Percentiles rank a stretch among this genome's conserved stretches.
Evolutionary conservation across 2,113 vertebrate species (phyloP).

Genomic region (Sphaerodactylus townsendi): DNA sequence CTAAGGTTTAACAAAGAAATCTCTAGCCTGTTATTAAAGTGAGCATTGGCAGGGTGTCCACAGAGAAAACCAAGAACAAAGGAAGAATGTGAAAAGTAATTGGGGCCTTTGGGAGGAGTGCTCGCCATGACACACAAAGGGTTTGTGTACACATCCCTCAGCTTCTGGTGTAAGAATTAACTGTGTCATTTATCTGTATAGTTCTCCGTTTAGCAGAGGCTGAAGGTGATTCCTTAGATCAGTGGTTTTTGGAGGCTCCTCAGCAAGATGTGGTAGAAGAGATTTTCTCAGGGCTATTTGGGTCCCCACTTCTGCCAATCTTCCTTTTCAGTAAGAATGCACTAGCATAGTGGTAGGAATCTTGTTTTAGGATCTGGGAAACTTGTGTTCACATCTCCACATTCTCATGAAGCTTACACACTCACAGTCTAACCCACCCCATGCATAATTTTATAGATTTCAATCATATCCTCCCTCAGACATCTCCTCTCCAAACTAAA

Average conservation of each 20-base stretch:
- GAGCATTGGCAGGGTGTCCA: conserved; percentile 19
- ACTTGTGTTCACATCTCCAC: too few relatives aligned
- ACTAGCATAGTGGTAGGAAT: too few relatives aligned
- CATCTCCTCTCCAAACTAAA: too few relatives aligned
- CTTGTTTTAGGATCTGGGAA: too few relatives aligned
- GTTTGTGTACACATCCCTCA: not conserved
- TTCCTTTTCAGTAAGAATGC: too few relatives aligned
- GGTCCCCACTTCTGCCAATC: not conserved
- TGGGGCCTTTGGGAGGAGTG: not conserved
- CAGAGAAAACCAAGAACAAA: not conserved
- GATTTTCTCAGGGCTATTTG: too few relatives aligned
- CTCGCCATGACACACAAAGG: conserved; percentile 11
- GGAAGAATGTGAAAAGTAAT: not conserved
- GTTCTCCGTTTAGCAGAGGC: not conserved
- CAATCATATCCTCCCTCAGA: too few relatives aligned
- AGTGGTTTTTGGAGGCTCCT: not conserved
- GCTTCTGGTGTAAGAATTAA: not conserved
- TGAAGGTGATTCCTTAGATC: not conserved
- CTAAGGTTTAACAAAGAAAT: too few relatives aligned
- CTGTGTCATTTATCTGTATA: not conserved
- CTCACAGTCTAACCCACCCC: too few relatives aligned
- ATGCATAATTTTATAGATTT: too few relatives aligned
- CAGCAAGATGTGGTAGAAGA: not conserved
- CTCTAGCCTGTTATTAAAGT: not conserved
- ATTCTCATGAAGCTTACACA: too few relatives aligned